These are phyloP conservation scores for Tetrax tetrax DNA, from an alignment of 2,113 vertebrate genomes.

Conservation along the genomic window DNA sequence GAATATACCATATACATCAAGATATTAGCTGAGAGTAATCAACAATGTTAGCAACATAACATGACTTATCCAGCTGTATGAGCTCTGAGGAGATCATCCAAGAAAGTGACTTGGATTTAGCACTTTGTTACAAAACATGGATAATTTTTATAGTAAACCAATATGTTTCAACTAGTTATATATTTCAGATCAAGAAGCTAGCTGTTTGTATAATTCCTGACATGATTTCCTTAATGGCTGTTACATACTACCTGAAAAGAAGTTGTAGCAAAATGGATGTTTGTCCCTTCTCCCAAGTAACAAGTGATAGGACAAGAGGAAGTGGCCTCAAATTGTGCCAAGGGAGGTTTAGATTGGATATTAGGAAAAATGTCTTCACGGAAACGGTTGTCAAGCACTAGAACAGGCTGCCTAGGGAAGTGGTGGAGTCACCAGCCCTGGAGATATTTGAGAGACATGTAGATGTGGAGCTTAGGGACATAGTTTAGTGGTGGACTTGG, in stretches of 20 bases:
- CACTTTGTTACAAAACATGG: not conserved
- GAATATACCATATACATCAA: not conserved
- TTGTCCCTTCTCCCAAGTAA: too few relatives aligned
- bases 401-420: too few relatives aligned
- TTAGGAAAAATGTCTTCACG: too few relatives aligned
- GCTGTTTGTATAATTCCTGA: not conserved
- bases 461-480: too few relatives aligned
- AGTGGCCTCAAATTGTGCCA: too few relatives aligned
- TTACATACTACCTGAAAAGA: not conserved
- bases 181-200: not conserved
- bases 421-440: too few relatives aligned
- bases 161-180: not conserved
- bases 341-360: too few relatives aligned
- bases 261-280: too few relatives aligned
- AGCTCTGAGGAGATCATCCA: not conserved
- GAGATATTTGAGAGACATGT: too few relatives aligned
- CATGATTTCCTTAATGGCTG: not conserved
- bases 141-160: not conserved
- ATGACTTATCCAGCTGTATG: not conserved
- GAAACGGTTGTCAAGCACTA: too few relatives aligned
- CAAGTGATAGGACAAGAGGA: too few relatives aligned
- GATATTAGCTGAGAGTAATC: not conserved
- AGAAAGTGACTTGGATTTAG: not conserved
- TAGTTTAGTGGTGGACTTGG: too few relatives aligned
- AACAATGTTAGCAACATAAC: not conserved